Percentiles rank a stretch among this genome's conserved stretches.
These are phyloP conservation scores for Brachymystax lenok DNA, from an alignment of 2,797 vertebrate species.

Conservation along the genomic window DNA sequence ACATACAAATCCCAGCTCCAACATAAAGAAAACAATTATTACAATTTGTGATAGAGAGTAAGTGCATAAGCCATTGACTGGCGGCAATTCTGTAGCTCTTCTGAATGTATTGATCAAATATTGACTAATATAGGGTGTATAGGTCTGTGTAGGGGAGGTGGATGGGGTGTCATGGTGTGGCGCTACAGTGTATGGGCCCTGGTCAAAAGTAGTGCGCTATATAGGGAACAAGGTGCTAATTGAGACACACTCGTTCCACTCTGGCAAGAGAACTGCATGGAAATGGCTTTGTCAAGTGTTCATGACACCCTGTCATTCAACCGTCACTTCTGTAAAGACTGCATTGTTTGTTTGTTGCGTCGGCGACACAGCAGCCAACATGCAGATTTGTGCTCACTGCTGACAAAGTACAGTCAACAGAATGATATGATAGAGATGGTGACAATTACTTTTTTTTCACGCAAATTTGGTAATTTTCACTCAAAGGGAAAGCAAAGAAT, in stretches of 20 bases:
- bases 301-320: conserved; percentile 65
- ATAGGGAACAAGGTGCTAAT: neutral
- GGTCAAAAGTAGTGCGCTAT: too few species aligned
- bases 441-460: neutral
- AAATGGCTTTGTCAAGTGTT: conserved; percentile 71
- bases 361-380: conserved; percentile 40
- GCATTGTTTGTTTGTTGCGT: conserved; percentile 48
- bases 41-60: conserved; percentile 2
- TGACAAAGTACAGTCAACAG: conserved; percentile 20
- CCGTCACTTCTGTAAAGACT: conserved; percentile 48
- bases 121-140: conserved; percentile 10
- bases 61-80: conserved; percentile 48
- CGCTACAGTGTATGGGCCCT: conserved; percentile 57
- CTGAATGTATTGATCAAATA: conserved; percentile 52
- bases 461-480: neutral
- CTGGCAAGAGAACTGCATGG: conserved; percentile 60
- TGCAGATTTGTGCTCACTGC: conserved; percentile 41
- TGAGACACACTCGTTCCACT: conserved; percentile 46
- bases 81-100: conserved; percentile 55
- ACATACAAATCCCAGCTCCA: neutral
- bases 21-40: neutral
- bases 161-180: conserved; percentile 27
- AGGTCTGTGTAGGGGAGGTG: neutral
- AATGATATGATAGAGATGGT: neutral
- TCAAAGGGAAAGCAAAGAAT: neutral